Evolutionary conservation across 2,888 invertebrate genomes (phyloP).

Genomic region (Gastracanthus pulcherrimus): DNA sequence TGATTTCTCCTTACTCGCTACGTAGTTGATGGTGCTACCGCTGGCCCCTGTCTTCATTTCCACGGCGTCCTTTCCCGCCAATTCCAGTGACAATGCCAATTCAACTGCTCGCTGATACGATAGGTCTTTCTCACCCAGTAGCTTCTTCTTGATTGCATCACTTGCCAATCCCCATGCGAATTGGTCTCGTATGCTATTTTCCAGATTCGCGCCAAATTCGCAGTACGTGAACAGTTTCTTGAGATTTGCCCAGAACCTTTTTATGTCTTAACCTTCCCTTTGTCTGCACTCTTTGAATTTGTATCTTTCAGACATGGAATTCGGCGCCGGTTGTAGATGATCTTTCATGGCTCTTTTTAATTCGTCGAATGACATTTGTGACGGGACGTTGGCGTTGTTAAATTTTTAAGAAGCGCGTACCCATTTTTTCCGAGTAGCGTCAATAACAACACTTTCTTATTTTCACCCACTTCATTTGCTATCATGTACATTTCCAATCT

Average conservation of each 20-base stretch:
- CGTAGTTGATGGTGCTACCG: too few relatives aligned
- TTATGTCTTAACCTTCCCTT: neutral
- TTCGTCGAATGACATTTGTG: slow-evolving; percentile 18
- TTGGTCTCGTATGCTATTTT: neutral
- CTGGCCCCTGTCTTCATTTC: too few relatives aligned
- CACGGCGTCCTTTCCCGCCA: neutral
- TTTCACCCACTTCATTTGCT: slow-evolving; percentile 38
- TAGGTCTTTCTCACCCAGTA: slow-evolving; percentile 2
- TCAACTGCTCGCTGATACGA: neutral
- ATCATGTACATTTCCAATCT: slow-evolving; percentile 43
- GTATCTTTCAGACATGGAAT: neutral
- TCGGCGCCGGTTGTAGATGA: neutral
- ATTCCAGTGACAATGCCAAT: neutral
- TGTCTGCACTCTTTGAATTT: neutral
- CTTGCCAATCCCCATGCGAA: neutral
- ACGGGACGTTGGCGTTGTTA: slow-evolving; percentile 46
- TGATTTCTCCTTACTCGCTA: neutral
- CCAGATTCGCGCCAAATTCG: neutral
- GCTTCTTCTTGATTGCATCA: neutral
- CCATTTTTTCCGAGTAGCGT: slow-evolving; percentile 34
- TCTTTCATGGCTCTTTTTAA: neutral
- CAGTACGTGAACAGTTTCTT: neutral
- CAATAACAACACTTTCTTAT: slow-evolving; percentile 42
- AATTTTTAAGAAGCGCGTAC: slow-evolving; percentile 42
- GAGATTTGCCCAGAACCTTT: neutral